A percentile compares a stretch with the other conserved stretches of the same genome.
These are phyloP conservation scores for Jacana jacana DNA, from an alignment of 2,113 vertebrate species.

Conservation along the genomic window DNA sequence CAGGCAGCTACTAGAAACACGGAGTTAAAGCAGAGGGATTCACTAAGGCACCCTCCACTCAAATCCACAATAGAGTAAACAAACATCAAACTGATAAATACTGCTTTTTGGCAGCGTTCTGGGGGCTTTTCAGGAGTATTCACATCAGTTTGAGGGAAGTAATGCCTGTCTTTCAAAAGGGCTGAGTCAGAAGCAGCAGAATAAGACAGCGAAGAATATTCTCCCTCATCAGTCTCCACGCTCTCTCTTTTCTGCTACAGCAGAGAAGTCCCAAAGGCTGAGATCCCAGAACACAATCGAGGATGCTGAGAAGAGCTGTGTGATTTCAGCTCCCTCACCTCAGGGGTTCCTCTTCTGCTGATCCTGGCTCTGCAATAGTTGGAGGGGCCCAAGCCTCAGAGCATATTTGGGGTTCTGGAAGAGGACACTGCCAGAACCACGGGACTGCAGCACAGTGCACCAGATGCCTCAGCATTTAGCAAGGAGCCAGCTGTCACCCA, in stretches of 20 bases:
- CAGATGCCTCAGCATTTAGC: background rate
- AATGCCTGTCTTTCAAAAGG: fast-evolving
- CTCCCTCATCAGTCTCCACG: background rate
- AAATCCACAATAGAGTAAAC: background rate
- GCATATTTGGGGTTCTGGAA: fast-evolving
- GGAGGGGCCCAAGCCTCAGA: background rate
- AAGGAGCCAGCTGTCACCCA: background rate
- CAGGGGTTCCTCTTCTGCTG: background rate
- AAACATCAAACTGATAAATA: background rate
- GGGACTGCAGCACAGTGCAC: background rate
- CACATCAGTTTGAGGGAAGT: background rate
- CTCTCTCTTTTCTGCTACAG: background rate
- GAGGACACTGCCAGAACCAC: background rate
- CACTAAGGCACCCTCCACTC: background rate
- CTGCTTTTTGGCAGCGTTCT: background rate
- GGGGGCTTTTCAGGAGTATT: background rate
- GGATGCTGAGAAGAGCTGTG: background rate
- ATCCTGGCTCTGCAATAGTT: background rate
- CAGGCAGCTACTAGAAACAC: background rate
- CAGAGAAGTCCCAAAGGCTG: background rate
- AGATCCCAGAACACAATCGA: background rate
- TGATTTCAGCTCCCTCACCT: background rate
- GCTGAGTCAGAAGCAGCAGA: background rate
- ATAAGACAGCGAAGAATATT: background rate
- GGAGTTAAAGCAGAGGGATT: background rate